Base-by-base conservation (phyloP, 2,113 vertebrate species). In the Toxostoma redivivum region DNA sequence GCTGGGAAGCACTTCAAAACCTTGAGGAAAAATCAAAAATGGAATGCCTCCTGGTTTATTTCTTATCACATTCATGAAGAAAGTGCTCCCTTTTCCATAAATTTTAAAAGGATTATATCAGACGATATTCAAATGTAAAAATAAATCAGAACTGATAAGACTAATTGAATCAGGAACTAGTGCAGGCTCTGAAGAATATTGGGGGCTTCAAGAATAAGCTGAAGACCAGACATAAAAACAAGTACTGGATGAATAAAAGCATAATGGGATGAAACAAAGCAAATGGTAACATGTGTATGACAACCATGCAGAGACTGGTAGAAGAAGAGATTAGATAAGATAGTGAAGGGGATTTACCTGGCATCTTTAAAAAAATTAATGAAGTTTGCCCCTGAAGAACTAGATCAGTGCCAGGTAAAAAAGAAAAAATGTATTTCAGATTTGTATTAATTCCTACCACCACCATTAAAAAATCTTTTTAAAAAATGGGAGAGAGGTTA, bases 401-500 rank as follows among this genome's bases (percentile, higher is more conserved):
- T n/a, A 91, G 12, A 86, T 30, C 15, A 62, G 18, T 81, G 28
- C 3, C 35, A 81, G 9, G 6, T 0, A 25, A 18, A 51, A 78
- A 40, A 60, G 13, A 20, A 60, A 54, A 57, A 44, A 40, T 12
- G 9, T 2, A 47, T 31, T 35, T 44, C 51, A 11, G 31, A 66
- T 62, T 70, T n/a, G 2, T 62, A 47, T 2, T 19, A 73, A 78
- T 73, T 40, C 15, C 35, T 70, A 79, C 3, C 15, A 67, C 11
- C 1, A 48, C 3, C 5, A 57, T 22, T 25, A 16, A 9, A 8
- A 20, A 4, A 24, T 4, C 20, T 23, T 38, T 24, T 23, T 38
- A 38, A 38, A 38, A 23, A 44, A 23, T 12, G 15, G 1, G 7
- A 11, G 1, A 5, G 2, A 1, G 3, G 4, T 47, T 48, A 37